Evolutionary conservation across 1,140 invertebrate species (phyloP).

Genomic region (Caenorhabditis remanei): DNA sequence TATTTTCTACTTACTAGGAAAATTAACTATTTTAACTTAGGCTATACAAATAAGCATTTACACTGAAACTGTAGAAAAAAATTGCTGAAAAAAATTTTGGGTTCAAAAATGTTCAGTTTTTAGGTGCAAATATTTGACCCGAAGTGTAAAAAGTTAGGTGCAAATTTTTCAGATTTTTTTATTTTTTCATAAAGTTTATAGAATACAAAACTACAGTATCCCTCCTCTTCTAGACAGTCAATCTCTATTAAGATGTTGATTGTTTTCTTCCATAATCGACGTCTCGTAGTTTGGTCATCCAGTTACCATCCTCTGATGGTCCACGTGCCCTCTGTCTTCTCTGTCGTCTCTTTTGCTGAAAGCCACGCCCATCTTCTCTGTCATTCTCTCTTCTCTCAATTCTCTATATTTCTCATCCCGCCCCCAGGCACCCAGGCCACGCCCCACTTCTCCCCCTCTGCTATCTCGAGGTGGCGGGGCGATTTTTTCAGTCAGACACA

Average conservation of each 20-base stretch:
- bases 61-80: no score
- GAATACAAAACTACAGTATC: background rate
- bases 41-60: no score
- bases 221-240: background rate
- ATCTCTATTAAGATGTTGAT: background rate
- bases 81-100: no score
- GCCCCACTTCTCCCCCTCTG: background rate
- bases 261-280: background rate
- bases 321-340: slow-evolving; percentile 25
- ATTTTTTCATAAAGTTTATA: background rate
- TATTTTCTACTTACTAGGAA: no score
- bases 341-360: background rate
- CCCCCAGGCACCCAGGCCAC: background rate
- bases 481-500: slow-evolving; percentile 36
- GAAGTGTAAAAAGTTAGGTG: no score
- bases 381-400: no score
- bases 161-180: background rate
- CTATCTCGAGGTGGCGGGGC: background rate
- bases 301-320: background rate
- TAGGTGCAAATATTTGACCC: background rate
- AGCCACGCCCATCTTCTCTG: background rate
- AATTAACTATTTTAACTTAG: no score
- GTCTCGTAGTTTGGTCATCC: slow-evolving; percentile 30
- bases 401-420: background rate
- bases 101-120: background rate